A percentile compares a stretch with the other conserved stretches of the same genome.
Evolutionary conservation across 1,140 invertebrate species (phyloP).

Genomic region (Pachypeltis micranthus): DNA sequence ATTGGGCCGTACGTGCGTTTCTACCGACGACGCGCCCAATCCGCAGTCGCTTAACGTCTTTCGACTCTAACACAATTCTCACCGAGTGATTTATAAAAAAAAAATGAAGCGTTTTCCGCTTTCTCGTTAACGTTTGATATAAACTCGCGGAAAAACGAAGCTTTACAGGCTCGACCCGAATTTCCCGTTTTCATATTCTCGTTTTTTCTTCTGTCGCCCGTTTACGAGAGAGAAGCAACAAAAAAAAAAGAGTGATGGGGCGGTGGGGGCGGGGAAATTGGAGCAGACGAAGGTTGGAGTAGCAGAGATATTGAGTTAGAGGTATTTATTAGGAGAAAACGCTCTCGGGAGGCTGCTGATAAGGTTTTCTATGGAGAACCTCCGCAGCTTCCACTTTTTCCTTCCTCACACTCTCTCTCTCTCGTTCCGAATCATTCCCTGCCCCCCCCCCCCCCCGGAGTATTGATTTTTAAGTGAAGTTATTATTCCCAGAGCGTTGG

Average conservation of each 20-base stretch:
- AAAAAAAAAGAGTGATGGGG: not conserved
- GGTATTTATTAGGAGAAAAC: constrained; percentile 13
- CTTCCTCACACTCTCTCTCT: constrained; percentile 7
- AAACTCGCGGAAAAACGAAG: no score
- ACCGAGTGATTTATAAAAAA: no score
- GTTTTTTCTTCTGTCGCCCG: not conserved
- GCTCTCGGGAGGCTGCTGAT: not conserved
- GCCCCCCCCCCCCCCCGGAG: not conserved
- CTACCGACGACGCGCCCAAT: no score
- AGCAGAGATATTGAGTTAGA: constrained; percentile 6
- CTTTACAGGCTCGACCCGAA: no score
- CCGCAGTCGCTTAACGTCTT: no score
- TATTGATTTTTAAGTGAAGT: constrained; percentile 8
- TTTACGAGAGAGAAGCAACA: not conserved
- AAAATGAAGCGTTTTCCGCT: no score
- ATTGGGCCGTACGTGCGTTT: no score
- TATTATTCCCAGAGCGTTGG: not conserved
- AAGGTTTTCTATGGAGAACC: not conserved
- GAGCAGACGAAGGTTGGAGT: not conserved
- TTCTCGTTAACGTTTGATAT: no score
- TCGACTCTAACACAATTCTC: no score
- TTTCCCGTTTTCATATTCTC: no score
- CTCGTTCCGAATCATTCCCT: not conserved
- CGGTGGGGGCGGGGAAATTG: not conserved
- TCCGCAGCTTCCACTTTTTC: not conserved